Evolutionary conservation across 2,113 vertebrate genomes (phyloP), one percentile per base, ranked within the genome.

Genomic region (Myrmecophaga tridactyla): DNA sequence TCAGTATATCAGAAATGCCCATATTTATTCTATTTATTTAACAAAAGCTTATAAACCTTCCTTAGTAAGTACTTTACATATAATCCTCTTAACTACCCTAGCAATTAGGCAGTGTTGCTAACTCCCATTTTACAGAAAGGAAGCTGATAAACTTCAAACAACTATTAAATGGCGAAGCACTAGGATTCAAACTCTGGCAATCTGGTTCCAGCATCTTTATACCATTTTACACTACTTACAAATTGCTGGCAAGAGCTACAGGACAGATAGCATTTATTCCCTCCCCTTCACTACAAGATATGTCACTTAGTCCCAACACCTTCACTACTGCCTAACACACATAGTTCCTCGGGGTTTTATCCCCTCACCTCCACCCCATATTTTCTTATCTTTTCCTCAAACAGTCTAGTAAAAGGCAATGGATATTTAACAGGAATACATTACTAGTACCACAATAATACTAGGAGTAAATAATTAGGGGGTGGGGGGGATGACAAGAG

Each of bases 261-360:
- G 31, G 75, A 72, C 39, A 86, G 29, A 25, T 0, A 63, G 77
- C 14, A 84, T 21, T 58, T 36, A 63, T 36, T 78, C 53, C 21
- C 67, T 60, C 56, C 12, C 6, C 7, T 53, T 88, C 51, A 86
- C 34, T 76, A 56, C 92, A 73, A 58, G 46, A 63, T 48, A 60
- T 27, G 29, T 27, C 39, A 56, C n/a, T 36, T 67, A 23, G 46
- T 46, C 36, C 27, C n/a, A 63, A 81, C 10, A 92, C 34, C 23
- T 90, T 62, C 20, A 48, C 69, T 69, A 36, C 10, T 90, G 31
- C 25, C 39, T 31, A 39, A 11, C 13, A 94, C 75, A 94, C 69
- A 82, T 6, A 86, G n/a, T 81, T 86, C 39, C 75, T 21, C n/a
- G 58, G 48, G 34, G 73, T 96, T 93, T 94, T 75, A 58, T 69